Conservation (phyloP, 2,888 invertebrate genomes). For the Theretra japonica region DNA sequence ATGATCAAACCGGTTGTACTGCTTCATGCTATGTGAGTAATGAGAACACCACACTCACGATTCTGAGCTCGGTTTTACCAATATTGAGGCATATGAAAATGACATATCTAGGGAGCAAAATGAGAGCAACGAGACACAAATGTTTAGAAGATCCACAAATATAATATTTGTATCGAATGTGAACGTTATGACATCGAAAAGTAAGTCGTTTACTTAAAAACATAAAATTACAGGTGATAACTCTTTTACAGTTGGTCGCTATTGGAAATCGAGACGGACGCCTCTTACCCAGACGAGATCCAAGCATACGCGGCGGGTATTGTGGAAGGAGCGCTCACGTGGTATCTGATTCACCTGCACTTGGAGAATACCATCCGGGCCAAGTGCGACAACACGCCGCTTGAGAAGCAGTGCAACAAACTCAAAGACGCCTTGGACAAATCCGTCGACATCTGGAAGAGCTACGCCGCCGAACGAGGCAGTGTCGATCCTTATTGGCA, state of each 20-base stretch:
- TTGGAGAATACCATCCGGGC: constrained; percentile 88
- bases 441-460: constrained; percentile 86
- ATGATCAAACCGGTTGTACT: constrained; percentile 17
- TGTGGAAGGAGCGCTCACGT: constrained; percentile 92
- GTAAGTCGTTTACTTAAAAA: no score
- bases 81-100: background rate
- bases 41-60: background rate
- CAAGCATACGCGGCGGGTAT: constrained; percentile 95
- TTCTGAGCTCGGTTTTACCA: no score
- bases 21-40: constrained; percentile 15
- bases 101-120: no score
- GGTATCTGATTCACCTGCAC: constrained; percentile 91
- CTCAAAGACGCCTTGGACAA: constrained; percentile 87
- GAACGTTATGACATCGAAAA: no score
- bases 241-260: constrained; percentile 88
- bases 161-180: no score
- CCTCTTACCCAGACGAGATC: constrained; percentile 89
- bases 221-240: background rate
- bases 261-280: constrained; percentile 91
- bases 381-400: constrained; percentile 78
- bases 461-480: constrained; percentile 79
- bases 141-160: no score
- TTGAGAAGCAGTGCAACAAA: constrained; percentile 86
- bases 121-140: no score
- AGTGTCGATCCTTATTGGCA: constrained; percentile 91